Conservation (phyloP, 35 echinoderm and acorn worm species). For the Diadema setosum region DNA sequence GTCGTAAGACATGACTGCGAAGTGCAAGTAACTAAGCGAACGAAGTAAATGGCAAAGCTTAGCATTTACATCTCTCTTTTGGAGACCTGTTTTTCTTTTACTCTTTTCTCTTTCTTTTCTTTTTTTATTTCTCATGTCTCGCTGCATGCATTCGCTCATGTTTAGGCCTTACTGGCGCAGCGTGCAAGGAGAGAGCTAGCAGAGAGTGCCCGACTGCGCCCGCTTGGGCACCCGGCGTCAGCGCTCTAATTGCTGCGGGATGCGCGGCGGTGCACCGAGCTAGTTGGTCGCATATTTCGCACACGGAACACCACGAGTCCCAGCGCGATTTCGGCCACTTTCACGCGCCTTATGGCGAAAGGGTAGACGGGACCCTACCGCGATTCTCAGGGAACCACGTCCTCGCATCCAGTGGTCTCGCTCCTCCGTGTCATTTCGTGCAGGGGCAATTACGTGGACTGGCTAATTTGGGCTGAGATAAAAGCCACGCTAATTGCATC, state of each 20-base stretch:
- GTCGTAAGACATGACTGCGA: too few relatives aligned
- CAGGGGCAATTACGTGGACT: neutral
- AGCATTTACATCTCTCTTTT: neutral
- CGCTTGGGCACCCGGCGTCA: neutral
- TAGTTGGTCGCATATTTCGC: neutral
- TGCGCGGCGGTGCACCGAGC: neutral
- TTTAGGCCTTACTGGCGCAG: neutral
- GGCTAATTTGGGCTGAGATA: neutral
- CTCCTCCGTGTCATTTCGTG: neutral
- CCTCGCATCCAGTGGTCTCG: neutral
- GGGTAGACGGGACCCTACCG: constrained; percentile 14
- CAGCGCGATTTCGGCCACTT: neutral
- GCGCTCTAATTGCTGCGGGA: neutral
- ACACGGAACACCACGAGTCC: neutral
- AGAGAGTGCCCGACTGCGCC: neutral
- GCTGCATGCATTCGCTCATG: constrained; percentile 15
- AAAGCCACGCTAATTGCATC: neutral
- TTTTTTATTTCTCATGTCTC: constrained; percentile 1
- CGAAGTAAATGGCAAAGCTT: neutral
- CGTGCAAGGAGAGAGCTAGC: neutral
- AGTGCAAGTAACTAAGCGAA: too few relatives aligned
- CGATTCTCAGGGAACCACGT: neutral
- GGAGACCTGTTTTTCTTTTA: too few relatives aligned
- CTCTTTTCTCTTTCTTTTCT: too few relatives aligned
- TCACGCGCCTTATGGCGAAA: neutral